These are phyloP conservation scores for Asobara japonica DNA, from an alignment of 1,140 invertebrate genomes.

Conservation along the genomic window DNA sequence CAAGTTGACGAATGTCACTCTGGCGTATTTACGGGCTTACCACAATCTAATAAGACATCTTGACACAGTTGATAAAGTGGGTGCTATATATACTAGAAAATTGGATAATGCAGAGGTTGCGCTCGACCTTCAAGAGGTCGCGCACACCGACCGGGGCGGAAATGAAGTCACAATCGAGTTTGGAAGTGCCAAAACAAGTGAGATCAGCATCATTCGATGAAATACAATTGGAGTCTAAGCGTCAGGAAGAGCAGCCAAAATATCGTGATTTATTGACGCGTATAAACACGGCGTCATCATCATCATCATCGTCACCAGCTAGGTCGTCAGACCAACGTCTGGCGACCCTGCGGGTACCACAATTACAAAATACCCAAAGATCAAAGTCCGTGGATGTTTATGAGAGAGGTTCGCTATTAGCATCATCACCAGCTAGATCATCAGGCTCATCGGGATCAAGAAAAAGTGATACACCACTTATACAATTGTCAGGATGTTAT, in stretches of 20 bases:
- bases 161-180: constrained; percentile 89
- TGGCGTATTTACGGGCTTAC: background rate
- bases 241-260: constrained; percentile 49
- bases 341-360: constrained; percentile 71
- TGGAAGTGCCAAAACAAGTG: constrained; percentile 88
- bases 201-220: constrained; percentile 86
- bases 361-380: constrained; percentile 70
- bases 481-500: constrained; percentile 53
- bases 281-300: constrained; percentile 49
- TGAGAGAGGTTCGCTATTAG: constrained; percentile 69
- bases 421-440: constrained; percentile 33
- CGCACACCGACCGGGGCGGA: constrained; percentile 86
- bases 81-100: background rate
- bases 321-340: constrained; percentile 62
- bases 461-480: constrained; percentile 42
- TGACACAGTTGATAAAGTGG: constrained; percentile 20
- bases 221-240: constrained; percentile 82
- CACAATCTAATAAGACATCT: background rate
- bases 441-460: constrained; percentile 11
- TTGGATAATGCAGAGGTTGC: constrained; percentile 78
- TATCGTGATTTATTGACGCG: constrained; percentile 38
- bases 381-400: constrained; percentile 83
- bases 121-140: constrained; percentile 86
- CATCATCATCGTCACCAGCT: constrained; percentile 57
- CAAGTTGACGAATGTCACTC: background rate